Percentiles rank a stretch among this genome's conserved stretches.
phyloP scores from a whole-genome alignment of 2,797 vertebrate species.

The Parauchenoglanis punctatus region DNA sequence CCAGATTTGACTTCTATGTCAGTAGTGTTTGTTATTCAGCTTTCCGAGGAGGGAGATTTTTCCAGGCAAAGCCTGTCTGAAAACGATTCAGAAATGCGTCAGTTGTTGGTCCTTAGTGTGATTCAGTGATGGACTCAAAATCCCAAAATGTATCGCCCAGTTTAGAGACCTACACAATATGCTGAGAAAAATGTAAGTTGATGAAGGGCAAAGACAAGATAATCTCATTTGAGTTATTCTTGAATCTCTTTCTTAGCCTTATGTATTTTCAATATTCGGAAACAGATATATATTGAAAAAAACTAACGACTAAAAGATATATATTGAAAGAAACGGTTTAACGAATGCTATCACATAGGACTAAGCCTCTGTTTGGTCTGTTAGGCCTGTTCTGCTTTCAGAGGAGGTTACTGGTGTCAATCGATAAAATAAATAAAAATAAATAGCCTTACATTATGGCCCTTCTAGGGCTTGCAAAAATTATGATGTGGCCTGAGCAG shows the following conservation, averaged over 20 bases:
- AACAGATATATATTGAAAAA: not conserved
- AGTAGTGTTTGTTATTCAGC: conserved; percentile 27
- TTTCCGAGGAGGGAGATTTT: conserved; percentile 5
- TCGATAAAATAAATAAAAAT: conserved; percentile 11
- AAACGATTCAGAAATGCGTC: conserved; percentile 10
- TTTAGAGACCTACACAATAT: not conserved
- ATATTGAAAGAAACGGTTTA: not conserved
- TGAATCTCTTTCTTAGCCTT: not conserved
- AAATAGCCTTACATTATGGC: not conserved
- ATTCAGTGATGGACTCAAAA: not conserved
- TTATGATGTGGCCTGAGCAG: not conserved
- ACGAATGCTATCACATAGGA: not conserved
- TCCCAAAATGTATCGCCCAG: not conserved
- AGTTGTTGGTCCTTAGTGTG: not conserved
- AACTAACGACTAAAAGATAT: no score
- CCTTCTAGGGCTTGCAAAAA: not conserved
- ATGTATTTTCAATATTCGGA: not conserved
- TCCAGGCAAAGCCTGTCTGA: conserved; percentile 12
- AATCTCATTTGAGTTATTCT: not conserved
- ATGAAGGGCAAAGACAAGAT: conserved; percentile 48
- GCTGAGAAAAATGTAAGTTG: conserved; percentile 45
- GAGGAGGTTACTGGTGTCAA: not conserved
- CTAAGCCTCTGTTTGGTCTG: not conserved
- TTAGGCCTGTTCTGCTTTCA: not conserved
- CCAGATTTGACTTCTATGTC: conserved; percentile 37